Conservation (phyloP, 2,888 invertebrate species). For the Glaucopsyche alexis region DNA sequence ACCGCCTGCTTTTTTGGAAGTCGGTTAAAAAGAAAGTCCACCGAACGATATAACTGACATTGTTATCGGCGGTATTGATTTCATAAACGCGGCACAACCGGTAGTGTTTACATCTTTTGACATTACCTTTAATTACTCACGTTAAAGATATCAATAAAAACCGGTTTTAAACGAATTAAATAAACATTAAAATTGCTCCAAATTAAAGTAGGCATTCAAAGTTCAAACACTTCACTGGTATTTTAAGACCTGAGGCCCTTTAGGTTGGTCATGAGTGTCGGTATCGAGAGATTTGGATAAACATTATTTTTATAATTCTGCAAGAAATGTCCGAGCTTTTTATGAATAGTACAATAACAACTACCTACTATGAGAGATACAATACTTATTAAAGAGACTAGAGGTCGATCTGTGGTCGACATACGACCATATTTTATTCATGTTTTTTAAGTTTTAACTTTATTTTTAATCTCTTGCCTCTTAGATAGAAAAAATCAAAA, state of each 20-base stretch:
- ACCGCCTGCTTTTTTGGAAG: no score
- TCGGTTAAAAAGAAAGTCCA: constrained; percentile 12
- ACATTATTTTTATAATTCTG: no score
- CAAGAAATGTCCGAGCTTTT: no score
- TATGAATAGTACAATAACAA: no score
- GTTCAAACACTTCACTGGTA: background rate
- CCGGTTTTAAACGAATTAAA: background rate
- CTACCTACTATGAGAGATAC: no score
- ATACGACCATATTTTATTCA: no score
- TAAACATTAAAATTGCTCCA: constrained; percentile 8
- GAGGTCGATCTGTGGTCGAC: no score
- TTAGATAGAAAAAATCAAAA: no score
- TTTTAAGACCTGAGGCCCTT: background rate
- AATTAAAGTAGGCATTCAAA: constrained; percentile 3
- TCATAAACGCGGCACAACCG: background rate
- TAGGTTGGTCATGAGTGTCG: background rate
- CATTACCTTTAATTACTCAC: constrained; percentile 6
- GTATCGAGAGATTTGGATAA: no score
- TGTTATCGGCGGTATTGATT: constrained; percentile 1
- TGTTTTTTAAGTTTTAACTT: no score
- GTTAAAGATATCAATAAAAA: background rate
- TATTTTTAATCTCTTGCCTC: no score
- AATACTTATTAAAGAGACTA: no score
- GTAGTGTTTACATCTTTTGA: background rate
- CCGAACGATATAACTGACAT: background rate